phyloP scores from a whole-genome alignment of 2,888 invertebrate genomes.

The Drosophila macrothrix region DNA sequence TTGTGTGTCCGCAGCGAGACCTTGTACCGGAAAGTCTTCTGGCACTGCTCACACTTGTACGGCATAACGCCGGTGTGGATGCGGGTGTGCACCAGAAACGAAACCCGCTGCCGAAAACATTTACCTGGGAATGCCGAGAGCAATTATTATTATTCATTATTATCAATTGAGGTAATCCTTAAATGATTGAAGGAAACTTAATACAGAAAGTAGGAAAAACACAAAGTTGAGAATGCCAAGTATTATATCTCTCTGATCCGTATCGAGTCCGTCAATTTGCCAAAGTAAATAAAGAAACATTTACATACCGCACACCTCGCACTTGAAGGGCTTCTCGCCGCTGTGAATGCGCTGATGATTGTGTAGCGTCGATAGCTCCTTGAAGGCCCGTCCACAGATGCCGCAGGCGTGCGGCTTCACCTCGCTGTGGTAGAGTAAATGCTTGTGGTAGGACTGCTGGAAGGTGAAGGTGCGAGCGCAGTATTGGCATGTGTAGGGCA shows the following conservation, averaged over 20 bases:
- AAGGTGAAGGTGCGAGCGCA: conserved; percentile 95
- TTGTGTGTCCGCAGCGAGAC: conserved; percentile 94
- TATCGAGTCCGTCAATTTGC: neutral
- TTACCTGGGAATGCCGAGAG: conserved; percentile 87
- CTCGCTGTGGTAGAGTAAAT: conserved; percentile 93
- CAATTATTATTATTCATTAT: conserved; percentile 4
- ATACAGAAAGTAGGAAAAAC: neutral
- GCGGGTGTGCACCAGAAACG: conserved; percentile 93
- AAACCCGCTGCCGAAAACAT: conserved; percentile 94
- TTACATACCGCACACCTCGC: conserved; percentile 92
- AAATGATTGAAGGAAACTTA: neutral
- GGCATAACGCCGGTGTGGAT: conserved; percentile 94
- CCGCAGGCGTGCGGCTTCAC: conserved; percentile 92
- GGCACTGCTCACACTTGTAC: conserved; percentile 92
- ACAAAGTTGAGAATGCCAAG: neutral
- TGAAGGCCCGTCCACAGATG: conserved; percentile 93
- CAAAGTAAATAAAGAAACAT: too few species aligned
- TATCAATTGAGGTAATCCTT: neutral
- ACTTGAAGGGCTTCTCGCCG: conserved; percentile 94
- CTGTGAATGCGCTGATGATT: conserved; percentile 92
- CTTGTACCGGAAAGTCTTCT: conserved; percentile 93
- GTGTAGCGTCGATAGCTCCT: conserved; percentile 93
- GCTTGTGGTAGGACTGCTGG: conserved; percentile 96
- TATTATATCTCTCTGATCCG: neutral
- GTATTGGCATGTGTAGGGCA: conserved; percentile 92